Evolutionary conservation across 2,888 invertebrate species (phyloP).

Genomic region (Microplitis deprimator): DNA sequence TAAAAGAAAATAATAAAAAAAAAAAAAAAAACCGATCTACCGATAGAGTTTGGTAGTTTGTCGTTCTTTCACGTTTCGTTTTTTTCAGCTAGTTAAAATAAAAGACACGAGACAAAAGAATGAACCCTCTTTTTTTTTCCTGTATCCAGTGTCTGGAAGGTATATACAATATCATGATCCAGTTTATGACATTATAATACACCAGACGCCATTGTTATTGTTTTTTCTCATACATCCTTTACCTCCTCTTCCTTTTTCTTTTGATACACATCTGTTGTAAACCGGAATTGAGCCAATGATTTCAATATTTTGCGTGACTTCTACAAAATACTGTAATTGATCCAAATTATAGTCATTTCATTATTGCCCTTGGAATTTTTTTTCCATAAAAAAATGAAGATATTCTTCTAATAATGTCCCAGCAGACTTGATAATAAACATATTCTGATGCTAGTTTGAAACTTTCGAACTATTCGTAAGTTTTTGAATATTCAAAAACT

Average conservation of each 20-base stretch:
- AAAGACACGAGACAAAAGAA: not conserved
- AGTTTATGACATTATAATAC: not conserved
- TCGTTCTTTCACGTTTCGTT: not conserved
- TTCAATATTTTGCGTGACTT: not conserved
- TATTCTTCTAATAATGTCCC: too few species aligned
- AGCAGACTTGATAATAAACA: too few species aligned
- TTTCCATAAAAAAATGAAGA: not conserved
- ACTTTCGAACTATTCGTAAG: too few species aligned
- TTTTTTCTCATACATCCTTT: constrained; percentile 1
- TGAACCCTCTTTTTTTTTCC: not conserved
- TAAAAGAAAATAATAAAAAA: not conserved
- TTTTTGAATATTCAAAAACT: too few species aligned
- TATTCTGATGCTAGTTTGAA: too few species aligned
- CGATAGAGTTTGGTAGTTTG: not conserved
- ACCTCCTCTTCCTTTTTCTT: constrained; percentile 5
- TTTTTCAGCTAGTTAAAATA: not conserved
- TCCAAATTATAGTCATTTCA: constrained; percentile 10
- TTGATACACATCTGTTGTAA: constrained; percentile 11
- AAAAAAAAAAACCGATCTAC: not conserved
- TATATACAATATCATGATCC: not conserved
- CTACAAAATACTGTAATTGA: too few species aligned
- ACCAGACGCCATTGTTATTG: not conserved
- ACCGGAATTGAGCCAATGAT: constrained; percentile 17
- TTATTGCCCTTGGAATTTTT: not conserved
- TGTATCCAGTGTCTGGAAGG: not conserved